Evolutionary conservation across 2,797 vertebrate species (phyloP), one percentile per base, ranked within the genome.

Genomic region (Melanotaenia nigrans): DNA sequence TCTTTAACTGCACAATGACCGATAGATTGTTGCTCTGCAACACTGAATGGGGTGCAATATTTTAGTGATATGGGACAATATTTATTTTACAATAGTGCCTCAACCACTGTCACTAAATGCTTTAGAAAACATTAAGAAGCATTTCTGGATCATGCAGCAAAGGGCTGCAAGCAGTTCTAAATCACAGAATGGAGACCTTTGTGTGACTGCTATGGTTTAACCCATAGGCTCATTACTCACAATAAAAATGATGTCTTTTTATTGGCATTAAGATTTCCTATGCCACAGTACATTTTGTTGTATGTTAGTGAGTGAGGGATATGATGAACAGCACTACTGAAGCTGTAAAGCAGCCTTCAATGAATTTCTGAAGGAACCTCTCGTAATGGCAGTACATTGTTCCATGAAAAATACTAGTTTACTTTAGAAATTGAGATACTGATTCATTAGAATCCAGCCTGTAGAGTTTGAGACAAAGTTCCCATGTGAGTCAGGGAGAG

Each of bases 401-500:
- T 92, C 77, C 74, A 87, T 91, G 11, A 88, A 88, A 89, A 89
- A 85, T 73, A 57, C 78, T 81, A 57, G 76, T 93, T 92, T 85
- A 83, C 73, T 73, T 85, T 85, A 78, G 75, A 91, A 92, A 89
- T 85, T 68, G 87, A 85, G 79, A 78, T 82, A 74, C 65, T 70
- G 83, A 81, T 91, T 92, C 88, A 90, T 91, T 90, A 92, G 85
- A 81, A 81, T 65, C 62, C 67, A 71, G 61, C 67, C 74, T 86
- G 77, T 89, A 89, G 80, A 90, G 91, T 89, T 86, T 80, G 74
- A 87, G 79, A 87, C 82, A 58, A 71, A 71, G 55, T 54, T 86
- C 83, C 85, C 86, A 76, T 73, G 88, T 70, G 89, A 86, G 62
- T 71, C 38, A 24, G 54, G 24, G 65, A 83, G 72, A 59, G 71